Conservation (phyloP, 2,888 invertebrate genomes). For the Norana najaformis region DNA sequence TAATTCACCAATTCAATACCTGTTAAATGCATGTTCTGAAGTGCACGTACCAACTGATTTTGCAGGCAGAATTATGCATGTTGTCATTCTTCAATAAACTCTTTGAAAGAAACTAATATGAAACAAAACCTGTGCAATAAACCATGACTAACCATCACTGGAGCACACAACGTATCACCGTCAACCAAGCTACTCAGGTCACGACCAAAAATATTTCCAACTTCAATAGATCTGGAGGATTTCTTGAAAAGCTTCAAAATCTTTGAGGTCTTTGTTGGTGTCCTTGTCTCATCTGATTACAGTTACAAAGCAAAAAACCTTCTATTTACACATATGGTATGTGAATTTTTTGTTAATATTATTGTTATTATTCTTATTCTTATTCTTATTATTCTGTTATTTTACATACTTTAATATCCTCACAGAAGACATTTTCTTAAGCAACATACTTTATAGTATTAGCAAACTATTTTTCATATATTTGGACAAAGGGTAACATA, state of each 20-base stretch:
- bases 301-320: background rate
- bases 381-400: too few species aligned
- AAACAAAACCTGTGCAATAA: background rate
- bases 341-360: background rate
- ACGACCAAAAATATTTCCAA: conserved; percentile 17
- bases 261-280: background rate
- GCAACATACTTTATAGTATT: too few species aligned
- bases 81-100: background rate
- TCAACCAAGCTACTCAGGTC: background rate
- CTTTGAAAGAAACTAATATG: background rate
- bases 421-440: background rate
- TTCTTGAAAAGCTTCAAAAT: conserved; percentile 7
- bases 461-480: background rate
- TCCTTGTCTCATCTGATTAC: conserved; percentile 15
- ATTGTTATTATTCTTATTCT: too few species aligned
- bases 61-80: background rate
- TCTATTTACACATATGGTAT: background rate
- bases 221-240: conserved; percentile 14
- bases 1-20: too few species aligned
- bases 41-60: too few species aligned
- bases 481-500: background rate
- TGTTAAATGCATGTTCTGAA: background rate
- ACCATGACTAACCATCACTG: conserved; percentile 19
- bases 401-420: background rate
- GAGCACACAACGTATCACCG: background rate